Evolutionary conservation across 2,888 invertebrate genomes (phyloP), one percentile per base, ranked within the genome.

Genomic region (Parochlus steinenii): DNA sequence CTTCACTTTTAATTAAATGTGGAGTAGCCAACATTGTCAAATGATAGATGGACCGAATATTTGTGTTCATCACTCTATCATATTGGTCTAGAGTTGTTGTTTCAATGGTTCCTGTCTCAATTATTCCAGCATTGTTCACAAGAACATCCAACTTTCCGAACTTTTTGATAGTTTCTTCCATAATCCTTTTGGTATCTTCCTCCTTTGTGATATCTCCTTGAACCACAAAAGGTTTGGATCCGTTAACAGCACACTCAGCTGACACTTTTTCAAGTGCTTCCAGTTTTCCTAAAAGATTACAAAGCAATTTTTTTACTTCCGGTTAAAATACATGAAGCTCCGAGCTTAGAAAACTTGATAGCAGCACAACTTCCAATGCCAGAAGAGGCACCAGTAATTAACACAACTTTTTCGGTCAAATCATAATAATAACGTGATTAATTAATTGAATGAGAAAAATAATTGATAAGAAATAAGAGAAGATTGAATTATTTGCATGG

Each of bases 21-120:
- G 93, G 92, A 0, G 83, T 79, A 4, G 89, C 82, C 31, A 90
- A 54, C 74, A 79, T 82, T 0, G 86, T 90, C 42, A 93, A 54
- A 40, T 82, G 71, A 51, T 81, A 82, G 12, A 83, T 64, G 1
- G 81, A 71, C 40, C 89, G 72, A 0, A 90, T 77, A 56, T 97
- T 97, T 3, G 80, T 71, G 48, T 85, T 81, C 73, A 97, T 87
- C 8, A 89, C 62, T 16, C 76, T 66, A 54, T 97, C 95, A 50
- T 75, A 93, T 50, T 90, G 89, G 30, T 81, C 81, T 45, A 95
- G 49, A 14, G 70, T 70, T 0, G 90, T 83, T 43, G 68, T 80
- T 58, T 93, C 92, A 46, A 92, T 87, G 2, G 71, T 67, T 19
- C 92, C 93, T 1, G 62, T 62, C 50, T 79, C 81, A 16, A 90